phyloP scores from a whole-genome alignment of 2,113 vertebrate genomes.

The Anoplopoma fimbria region DNA sequence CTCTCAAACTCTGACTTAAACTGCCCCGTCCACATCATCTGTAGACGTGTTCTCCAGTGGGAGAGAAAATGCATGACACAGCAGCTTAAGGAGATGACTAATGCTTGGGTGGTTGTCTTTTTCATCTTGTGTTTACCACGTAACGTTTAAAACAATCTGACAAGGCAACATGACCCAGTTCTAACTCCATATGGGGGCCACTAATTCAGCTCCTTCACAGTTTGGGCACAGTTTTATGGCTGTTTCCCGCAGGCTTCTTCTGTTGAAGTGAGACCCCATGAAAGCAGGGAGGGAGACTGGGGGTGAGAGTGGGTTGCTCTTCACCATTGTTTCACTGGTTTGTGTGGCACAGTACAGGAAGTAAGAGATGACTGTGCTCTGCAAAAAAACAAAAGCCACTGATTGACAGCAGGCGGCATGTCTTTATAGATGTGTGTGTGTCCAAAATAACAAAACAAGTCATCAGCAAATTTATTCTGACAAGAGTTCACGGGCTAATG shows the following conservation, averaged over 20 bases:
- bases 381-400: background rate
- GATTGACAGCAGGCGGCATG: slow-evolving; percentile 7
- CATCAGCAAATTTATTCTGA: background rate
- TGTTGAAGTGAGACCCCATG: slow-evolving; percentile 37
- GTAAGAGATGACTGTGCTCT: slow-evolving; percentile 10
- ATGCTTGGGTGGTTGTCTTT: slow-evolving; percentile 49
- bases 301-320: background rate
- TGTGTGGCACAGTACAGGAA: slow-evolving; percentile 14
- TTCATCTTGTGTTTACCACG: slow-evolving; percentile 57
- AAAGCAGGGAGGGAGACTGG: slow-evolving; percentile 30
- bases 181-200: slow-evolving; percentile 53
- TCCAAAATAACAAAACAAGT: background rate
- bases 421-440: background rate
- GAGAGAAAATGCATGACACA: slow-evolving; percentile 5
- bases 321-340: slow-evolving; percentile 38
- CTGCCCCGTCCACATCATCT: background rate
- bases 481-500: background rate
- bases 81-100: slow-evolving; percentile 21
- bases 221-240: slow-evolving; percentile 43
- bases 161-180: slow-evolving; percentile 56
- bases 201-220: slow-evolving; percentile 44
- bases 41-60: background rate
- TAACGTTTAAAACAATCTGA: slow-evolving; percentile 55
- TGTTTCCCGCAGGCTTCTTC: slow-evolving; percentile 33
- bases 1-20: background rate